Evolutionary conservation across 2,797 vertebrate species (phyloP).

Genomic region (Tachyglossus aculeatus): DNA sequence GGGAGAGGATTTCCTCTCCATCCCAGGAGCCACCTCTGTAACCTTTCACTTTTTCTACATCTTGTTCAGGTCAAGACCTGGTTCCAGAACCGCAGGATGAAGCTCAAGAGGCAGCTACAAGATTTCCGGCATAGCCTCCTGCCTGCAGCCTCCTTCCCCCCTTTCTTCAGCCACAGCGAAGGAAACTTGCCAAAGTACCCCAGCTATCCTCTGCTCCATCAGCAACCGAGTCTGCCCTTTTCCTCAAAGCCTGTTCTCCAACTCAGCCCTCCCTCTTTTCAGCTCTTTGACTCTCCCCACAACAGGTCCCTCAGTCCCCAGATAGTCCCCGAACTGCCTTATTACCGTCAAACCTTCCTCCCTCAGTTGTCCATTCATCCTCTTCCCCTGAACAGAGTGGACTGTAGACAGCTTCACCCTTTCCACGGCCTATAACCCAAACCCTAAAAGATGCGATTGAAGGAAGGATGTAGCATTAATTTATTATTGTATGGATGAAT

Average conservation of each 20-base stretch:
- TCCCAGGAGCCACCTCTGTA: too few relatives aligned
- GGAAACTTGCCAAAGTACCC: not conserved
- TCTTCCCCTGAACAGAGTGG: conserved; percentile 12
- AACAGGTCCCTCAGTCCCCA: conserved; percentile 10
- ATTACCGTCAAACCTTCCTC: conserved; percentile 21
- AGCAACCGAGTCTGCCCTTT: conserved; percentile 30
- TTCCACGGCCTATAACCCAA: conserved; percentile 3
- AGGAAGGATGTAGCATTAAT: too few relatives aligned
- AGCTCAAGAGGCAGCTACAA: conserved; percentile 79
- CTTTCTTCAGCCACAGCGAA: not conserved
- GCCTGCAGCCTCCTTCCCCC: not conserved
- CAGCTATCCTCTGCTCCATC: conserved; percentile 5
- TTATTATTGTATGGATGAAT: too few relatives aligned
- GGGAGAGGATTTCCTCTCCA: not conserved
- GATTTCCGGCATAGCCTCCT: conserved; percentile 59
- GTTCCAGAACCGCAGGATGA: conserved; percentile 87
- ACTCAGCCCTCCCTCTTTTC: conserved; percentile 30
- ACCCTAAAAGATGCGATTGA: too few relatives aligned
- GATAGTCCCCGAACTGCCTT: not conserved
- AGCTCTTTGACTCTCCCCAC: not conserved
- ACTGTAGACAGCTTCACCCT: conserved; percentile 4
- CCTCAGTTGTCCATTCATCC: conserved; percentile 26
- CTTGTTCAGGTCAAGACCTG: conserved; percentile 80
- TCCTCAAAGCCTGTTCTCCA: not conserved
- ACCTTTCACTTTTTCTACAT: too few relatives aligned